A percentile compares a stretch with the other conserved stretches of the same genome.
phyloP scores from a whole-genome alignment of 2,797 vertebrate genomes.

The Podargus strigoides region DNA sequence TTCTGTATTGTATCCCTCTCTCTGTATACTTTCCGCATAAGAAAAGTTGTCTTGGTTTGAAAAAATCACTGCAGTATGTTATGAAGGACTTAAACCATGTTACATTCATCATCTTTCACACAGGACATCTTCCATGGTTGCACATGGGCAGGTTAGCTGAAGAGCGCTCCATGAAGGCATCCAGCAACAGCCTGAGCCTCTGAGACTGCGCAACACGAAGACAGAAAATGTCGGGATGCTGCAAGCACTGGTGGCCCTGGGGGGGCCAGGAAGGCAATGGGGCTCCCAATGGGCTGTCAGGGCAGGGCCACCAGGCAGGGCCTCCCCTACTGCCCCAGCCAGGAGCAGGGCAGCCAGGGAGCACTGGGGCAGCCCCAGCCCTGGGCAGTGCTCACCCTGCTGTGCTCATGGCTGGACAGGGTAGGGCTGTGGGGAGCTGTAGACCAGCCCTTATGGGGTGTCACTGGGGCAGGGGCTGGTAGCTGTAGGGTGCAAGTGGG shows the following conservation, averaged over 20 bases:
- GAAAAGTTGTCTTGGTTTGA: neutral
- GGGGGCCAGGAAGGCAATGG: accelerated
- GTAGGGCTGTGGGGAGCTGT: neutral
- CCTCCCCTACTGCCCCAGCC: accelerated
- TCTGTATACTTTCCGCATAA: neutral
- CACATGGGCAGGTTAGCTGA: neutral
- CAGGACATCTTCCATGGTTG: neutral
- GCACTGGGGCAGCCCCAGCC: neutral
- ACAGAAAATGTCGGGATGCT: neutral
- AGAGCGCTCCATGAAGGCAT: accelerated
- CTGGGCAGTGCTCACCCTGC: no score
- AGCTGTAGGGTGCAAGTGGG: neutral
- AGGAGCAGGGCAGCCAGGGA: neutral
- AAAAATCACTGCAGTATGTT: neutral
- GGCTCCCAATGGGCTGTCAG: accelerated
- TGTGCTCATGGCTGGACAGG: accelerated
- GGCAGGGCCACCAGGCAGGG: neutral
- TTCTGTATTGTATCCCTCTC: neutral
- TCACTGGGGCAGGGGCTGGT: neutral
- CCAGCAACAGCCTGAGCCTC: accelerated
- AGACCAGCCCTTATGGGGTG: neutral
- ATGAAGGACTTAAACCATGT: neutral
- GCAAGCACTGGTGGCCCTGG: accelerated
- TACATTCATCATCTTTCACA: neutral
- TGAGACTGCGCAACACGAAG: neutral